phyloP scores from a whole-genome alignment of 2,888 invertebrate genomes.

The Drosophila algonquin region DNA sequence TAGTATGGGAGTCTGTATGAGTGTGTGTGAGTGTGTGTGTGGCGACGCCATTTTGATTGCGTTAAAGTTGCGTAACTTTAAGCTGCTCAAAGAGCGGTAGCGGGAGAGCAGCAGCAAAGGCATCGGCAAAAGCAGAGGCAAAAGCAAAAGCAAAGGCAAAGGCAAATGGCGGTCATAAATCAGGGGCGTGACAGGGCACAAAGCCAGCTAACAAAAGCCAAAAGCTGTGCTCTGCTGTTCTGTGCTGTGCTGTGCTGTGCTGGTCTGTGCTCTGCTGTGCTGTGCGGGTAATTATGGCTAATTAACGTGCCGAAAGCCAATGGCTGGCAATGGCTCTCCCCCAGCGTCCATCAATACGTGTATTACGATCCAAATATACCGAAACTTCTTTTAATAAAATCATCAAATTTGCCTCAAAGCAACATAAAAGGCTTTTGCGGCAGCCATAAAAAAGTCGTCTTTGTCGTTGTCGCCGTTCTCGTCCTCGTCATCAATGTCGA shows the following conservation, averaged over 20 bases:
- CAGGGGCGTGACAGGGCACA: slow-evolving; percentile 75
- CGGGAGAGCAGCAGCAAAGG: slow-evolving; percentile 1
- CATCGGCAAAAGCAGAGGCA: slow-evolving; percentile 8
- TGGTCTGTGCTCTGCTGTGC: slow-evolving; percentile 58
- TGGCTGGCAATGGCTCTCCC: background rate
- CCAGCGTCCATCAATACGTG: slow-evolving; percentile 41
- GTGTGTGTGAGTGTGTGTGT: slow-evolving; percentile 8
- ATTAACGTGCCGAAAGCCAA: slow-evolving; percentile 61
- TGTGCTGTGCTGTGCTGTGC: no score
- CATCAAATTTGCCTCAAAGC: slow-evolving; percentile 70
- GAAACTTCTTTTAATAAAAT: slow-evolving; percentile 68
- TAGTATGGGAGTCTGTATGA: slow-evolving; percentile 3
- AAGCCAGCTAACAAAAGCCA: slow-evolving; percentile 72
- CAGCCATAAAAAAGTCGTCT: slow-evolving; percentile 67
- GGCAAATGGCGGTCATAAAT: slow-evolving; percentile 62
- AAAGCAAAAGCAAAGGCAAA: slow-evolving; percentile 20
- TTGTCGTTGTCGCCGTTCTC: slow-evolving; percentile 51
- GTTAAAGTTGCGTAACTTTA: slow-evolving; percentile 67
- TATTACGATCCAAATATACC: slow-evolving; percentile 27
- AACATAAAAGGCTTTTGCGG: slow-evolving; percentile 70
- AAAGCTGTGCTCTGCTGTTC: slow-evolving; percentile 71
- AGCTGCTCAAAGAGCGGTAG: slow-evolving; percentile 43
- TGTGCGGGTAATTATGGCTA: slow-evolving; percentile 74
- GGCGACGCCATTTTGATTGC: slow-evolving; percentile 56
- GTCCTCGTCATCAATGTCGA: slow-evolving; percentile 28